These are phyloP conservation scores for Panagrolaimus sp. DNA, from an alignment of 1,140 invertebrate genomes.

Conservation along the genomic window DNA sequence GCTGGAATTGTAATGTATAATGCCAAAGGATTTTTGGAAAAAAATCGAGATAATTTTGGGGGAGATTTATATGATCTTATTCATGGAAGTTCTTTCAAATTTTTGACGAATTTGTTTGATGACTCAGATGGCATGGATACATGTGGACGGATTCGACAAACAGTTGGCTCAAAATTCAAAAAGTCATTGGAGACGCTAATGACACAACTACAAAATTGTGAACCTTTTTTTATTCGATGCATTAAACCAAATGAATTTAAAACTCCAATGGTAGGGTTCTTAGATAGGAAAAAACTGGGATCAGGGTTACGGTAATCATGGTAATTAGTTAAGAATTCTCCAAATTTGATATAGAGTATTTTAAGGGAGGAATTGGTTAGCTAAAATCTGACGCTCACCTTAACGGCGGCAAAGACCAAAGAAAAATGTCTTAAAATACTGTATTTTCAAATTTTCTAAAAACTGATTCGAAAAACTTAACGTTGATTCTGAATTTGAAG, in stretches of 20 bases:
- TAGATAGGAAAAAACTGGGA: too few species aligned
- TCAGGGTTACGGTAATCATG: too few species aligned
- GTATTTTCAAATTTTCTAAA: too few species aligned
- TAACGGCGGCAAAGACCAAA: too few species aligned
- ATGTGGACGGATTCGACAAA: slow-evolving; percentile 77
- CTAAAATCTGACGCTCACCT: too few species aligned
- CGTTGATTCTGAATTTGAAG: too few species aligned
- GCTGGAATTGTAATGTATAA: slow-evolving; percentile 90
- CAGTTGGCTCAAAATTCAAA: slow-evolving; percentile 91
- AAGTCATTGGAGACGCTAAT: slow-evolving; percentile 77
- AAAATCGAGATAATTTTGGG: slow-evolving; percentile 74
- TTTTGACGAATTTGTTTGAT: slow-evolving; percentile 81
- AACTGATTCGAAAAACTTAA: too few species aligned
- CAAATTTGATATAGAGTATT: too few species aligned
- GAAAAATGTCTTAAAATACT: too few species aligned
- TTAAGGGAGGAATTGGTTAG: too few species aligned
- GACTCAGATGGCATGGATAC: slow-evolving; percentile 24
- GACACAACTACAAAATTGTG: slow-evolving; percentile 84
- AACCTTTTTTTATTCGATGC: slow-evolving; percentile 96
- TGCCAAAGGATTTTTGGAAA: slow-evolving; percentile 80
- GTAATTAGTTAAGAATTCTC: too few species aligned
- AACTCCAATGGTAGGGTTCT: slow-evolving; percentile 76
- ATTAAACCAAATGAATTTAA: slow-evolving; percentile 98
- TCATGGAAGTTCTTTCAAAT: slow-evolving; percentile 85
- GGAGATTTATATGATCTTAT: slow-evolving; percentile 68